phyloP scores from a whole-genome alignment of 2,797 vertebrate genomes.

The Hoplostethus mediterraneus region DNA sequence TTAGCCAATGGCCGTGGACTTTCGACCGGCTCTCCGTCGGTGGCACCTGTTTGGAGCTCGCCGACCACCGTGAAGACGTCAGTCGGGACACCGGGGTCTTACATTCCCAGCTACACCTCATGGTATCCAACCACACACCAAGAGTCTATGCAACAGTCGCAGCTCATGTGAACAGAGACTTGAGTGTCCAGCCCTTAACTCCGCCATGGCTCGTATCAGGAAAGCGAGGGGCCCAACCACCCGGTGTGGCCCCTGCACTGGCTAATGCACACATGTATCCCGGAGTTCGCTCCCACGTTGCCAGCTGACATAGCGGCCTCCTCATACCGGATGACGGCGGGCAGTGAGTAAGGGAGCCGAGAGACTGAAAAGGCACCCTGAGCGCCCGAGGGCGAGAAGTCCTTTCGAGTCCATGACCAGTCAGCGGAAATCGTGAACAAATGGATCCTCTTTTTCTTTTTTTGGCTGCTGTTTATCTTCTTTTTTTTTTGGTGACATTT shows the following conservation, averaged over 20 bases:
- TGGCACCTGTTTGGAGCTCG: conserved; percentile 94
- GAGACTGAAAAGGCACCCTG: conserved; percentile 71
- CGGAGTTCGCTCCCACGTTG: conserved; percentile 83
- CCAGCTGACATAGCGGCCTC: conserved; percentile 82
- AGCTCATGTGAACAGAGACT: conserved; percentile 92
- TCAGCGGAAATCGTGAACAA: conserved; percentile 71
- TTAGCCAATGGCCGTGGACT: conserved; percentile 92
- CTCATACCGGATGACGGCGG: conserved; percentile 64
- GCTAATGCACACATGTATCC: conserved; percentile 80
- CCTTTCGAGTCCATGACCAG: conserved; percentile 47
- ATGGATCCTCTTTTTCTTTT: conserved; percentile 56
- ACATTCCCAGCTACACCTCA: conserved; percentile 98
- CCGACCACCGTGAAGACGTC: conserved; percentile 91
- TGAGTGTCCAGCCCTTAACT: conserved; percentile 60
- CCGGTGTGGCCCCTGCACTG: conserved; percentile 54
- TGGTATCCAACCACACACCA: conserved; percentile 98
- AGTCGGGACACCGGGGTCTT: conserved; percentile 90
- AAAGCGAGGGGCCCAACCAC: conserved; percentile 59
- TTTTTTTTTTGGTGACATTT: conserved; percentile 59
- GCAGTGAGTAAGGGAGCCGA: conserved; percentile 69
- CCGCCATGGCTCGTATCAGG: conserved; percentile 73
- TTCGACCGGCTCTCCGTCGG: conserved; percentile 91
- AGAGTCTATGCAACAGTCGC: conserved; percentile 99
- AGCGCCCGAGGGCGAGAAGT: conserved; percentile 80
- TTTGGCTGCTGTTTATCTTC: conserved; percentile 79